Conservation (phyloP, 2,888 invertebrate species). For the Macrosoma leucophasiata region DNA sequence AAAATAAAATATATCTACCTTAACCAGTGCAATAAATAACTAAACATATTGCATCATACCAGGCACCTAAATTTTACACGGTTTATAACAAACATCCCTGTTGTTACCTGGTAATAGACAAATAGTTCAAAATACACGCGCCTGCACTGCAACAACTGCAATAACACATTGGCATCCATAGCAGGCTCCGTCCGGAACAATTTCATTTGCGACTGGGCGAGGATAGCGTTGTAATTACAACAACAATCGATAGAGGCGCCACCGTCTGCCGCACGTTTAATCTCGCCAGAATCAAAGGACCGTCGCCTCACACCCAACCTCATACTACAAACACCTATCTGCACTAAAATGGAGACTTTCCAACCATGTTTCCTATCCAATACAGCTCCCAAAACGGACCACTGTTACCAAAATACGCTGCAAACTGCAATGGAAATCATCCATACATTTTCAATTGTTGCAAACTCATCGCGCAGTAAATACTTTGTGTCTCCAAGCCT, state of each 20-base stretch:
- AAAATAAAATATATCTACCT: no score
- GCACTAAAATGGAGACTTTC: slow-evolving; percentile 31
- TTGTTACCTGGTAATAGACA: no score
- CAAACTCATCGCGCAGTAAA: slow-evolving; percentile 43
- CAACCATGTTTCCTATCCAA: slow-evolving; percentile 30
- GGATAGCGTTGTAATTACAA: slow-evolving; percentile 75
- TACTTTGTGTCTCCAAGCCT: slow-evolving; percentile 66
- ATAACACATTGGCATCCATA: slow-evolving; percentile 63
- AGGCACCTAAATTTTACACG: no score
- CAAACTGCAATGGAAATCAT: slow-evolving; percentile 35
- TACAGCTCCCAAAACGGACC: slow-evolving; percentile 22
- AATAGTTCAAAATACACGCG: slow-evolving; percentile 43
- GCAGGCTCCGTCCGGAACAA: slow-evolving; percentile 72
- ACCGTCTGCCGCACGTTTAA: slow-evolving; percentile 76
- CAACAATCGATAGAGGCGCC: slow-evolving; percentile 76
- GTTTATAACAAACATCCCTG: no score
- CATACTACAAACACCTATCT: slow-evolving; percentile 43
- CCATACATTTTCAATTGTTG: slow-evolving; percentile 33
- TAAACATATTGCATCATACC: no score
- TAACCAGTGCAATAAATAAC: no score
- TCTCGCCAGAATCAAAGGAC: slow-evolving; percentile 74
- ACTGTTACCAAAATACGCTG: background rate
- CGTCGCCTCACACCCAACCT: slow-evolving; percentile 66
- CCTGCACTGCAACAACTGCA: slow-evolving; percentile 45
- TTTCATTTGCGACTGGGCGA: slow-evolving; percentile 76